Conservation (phyloP, 2,797 vertebrate genomes). For the Scyliorhinus canicula region DNA sequence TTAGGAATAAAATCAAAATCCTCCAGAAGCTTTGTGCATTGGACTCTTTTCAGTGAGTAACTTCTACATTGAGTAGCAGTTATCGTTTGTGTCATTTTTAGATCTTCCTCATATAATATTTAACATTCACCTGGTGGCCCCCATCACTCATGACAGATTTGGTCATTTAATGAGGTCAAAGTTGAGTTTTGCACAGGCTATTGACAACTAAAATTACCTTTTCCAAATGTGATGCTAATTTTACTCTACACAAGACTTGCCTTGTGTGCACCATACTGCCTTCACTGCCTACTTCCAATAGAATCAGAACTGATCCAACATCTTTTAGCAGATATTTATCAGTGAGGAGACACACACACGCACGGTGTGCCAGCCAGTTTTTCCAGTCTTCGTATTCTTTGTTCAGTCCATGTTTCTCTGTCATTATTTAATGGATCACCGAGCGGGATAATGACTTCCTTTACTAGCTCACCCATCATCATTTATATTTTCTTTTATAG, state of each 20-base stretch:
- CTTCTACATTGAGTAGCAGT: neutral
- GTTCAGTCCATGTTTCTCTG: too few relatives aligned
- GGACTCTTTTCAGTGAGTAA: neutral
- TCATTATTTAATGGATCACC: too few relatives aligned
- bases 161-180: constrained; percentile 12
- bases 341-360: neutral
- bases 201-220: neutral
- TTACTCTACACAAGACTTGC: neutral
- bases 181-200: neutral
- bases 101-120: neutral
- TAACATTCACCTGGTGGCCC: neutral
- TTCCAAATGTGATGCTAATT: neutral
- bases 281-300: neutral
- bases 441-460: too few relatives aligned
- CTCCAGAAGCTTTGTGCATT: neutral
- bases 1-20: neutral
- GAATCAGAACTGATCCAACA: neutral
- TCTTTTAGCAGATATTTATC: neutral
- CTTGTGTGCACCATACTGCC: neutral
- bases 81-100: neutral
- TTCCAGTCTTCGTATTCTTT: too few relatives aligned
- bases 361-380: too few relatives aligned
- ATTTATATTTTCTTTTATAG: too few relatives aligned
- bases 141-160: neutral
- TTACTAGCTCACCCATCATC: too few relatives aligned